Conservation (phyloP, 1,140 invertebrate genomes). For the Temnothorax longispinosus region DNA sequence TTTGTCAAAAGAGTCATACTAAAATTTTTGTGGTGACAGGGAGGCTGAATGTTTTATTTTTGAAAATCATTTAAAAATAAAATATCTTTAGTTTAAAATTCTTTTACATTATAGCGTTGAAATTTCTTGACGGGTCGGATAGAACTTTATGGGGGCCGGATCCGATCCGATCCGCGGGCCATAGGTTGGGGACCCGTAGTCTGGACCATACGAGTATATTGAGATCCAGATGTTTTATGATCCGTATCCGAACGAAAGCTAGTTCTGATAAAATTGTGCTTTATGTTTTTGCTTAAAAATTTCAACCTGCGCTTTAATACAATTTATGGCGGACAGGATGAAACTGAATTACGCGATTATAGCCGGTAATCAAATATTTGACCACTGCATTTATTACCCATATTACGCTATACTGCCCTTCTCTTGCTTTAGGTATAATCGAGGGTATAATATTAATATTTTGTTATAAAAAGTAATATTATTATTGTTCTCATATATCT, state of each 20-base stretch:
- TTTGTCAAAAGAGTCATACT: too few species aligned
- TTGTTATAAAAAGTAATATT: background rate
- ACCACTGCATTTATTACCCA: constrained; percentile 5
- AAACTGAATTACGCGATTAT: constrained; percentile 50
- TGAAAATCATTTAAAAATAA: too few species aligned
- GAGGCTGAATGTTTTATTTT: too few species aligned
- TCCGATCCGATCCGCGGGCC: too few species aligned
- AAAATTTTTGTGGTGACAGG: too few species aligned
- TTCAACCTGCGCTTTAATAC: background rate
- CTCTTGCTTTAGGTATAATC: background rate
- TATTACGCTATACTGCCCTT: background rate
- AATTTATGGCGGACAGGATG: constrained; percentile 24
- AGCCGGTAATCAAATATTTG: constrained; percentile 51
- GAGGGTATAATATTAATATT: constrained; percentile 41
- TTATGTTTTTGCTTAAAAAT: constrained; percentile 17
- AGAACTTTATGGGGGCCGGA: too few species aligned
- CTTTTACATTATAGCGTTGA: too few species aligned
- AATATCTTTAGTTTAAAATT: too few species aligned
- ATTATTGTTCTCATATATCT: constrained; percentile 12
- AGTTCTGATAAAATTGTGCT: constrained; percentile 11
- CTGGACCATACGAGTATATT: background rate
- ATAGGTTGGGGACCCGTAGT: too few species aligned
- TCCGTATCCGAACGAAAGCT: background rate
- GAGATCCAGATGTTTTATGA: background rate
- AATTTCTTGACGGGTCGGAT: too few species aligned